Conservation (phyloP, 2,888 invertebrate genomes). For the Rotaria macrura region DNA sequence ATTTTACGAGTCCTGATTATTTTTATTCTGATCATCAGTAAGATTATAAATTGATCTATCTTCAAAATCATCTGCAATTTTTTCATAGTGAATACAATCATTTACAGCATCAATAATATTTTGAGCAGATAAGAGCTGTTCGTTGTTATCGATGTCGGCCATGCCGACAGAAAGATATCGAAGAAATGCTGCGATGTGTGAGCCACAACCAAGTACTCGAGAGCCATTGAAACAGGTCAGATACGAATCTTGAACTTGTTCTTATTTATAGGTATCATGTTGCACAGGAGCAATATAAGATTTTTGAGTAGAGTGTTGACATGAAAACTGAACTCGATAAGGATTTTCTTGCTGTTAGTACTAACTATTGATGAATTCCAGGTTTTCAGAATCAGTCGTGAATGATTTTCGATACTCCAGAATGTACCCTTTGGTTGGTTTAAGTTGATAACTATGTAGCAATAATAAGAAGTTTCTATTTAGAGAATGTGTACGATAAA, state of each 20-base stretch:
- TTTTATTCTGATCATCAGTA: too few species aligned
- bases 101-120: too few species aligned
- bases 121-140: too few species aligned
- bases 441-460: background rate
- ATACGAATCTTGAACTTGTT: background rate
- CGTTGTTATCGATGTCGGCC: too few species aligned
- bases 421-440: background rate
- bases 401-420: background rate
- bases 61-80: too few species aligned
- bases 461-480: background rate
- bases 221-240: background rate
- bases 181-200: background rate
- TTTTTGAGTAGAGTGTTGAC: background rate
- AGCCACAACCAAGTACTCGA: background rate
- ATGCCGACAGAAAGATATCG: background rate
- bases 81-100: too few species aligned
- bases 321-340: background rate
- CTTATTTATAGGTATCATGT: background rate
- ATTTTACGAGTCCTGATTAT: too few species aligned
- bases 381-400: background rate
- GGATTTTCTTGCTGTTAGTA: background rate
- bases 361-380: background rate
- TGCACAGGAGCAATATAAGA: background rate
- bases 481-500: background rate
- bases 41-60: too few species aligned